Percentiles rank a stretch among this genome's conserved stretches.
phyloP scores from a whole-genome alignment of 2,797 vertebrate species.

The Typhlichthys eigenmanni region DNA sequence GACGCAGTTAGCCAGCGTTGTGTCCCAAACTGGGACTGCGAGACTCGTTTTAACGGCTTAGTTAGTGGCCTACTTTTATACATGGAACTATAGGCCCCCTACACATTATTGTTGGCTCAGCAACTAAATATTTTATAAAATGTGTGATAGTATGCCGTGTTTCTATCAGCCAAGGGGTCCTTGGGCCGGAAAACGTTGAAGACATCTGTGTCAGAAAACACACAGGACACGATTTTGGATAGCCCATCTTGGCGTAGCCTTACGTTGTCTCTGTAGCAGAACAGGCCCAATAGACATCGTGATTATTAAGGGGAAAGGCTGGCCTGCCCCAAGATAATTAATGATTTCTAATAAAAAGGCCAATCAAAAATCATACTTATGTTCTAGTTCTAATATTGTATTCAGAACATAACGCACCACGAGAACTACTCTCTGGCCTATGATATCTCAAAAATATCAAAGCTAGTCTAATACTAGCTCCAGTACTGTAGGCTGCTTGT shows the following conservation, averaged over 20 bases:
- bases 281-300: background rate
- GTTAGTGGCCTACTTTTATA: too few species aligned
- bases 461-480: background rate
- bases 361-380: background rate
- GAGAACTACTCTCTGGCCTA: background rate
- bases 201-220: background rate
- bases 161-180: too few species aligned
- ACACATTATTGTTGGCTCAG: too few species aligned
- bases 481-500: background rate
- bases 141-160: too few species aligned
- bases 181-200: too few species aligned
- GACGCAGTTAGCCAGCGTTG: too few species aligned
- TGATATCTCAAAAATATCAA: background rate
- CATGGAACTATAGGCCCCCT: too few species aligned
- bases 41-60: too few species aligned
- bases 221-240: background rate
- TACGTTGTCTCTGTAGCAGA: background rate
- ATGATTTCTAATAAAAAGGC: slow-evolving; percentile 3
- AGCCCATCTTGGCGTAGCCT: too few species aligned
- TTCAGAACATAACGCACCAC: background rate
- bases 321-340: background rate
- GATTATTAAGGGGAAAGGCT: background rate
- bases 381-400: slow-evolving; percentile 2
- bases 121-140: too few species aligned
- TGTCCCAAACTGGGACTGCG: too few species aligned